Evolutionary conservation across 2,888 invertebrate genomes (phyloP), one percentile per base, ranked within the genome.

Genomic region (Cylindroiulus punctatus): DNA sequence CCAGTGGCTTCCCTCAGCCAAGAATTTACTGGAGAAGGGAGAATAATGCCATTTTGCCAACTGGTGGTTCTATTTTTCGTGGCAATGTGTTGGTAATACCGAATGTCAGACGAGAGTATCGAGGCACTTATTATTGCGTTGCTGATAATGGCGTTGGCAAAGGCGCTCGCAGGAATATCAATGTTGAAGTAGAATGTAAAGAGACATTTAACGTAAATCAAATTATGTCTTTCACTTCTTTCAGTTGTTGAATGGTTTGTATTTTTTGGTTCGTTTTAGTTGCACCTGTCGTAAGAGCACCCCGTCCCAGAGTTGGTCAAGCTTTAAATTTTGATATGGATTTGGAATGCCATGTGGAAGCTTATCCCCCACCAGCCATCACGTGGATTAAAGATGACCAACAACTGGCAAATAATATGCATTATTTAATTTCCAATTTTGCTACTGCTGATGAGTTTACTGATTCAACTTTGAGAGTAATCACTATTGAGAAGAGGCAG

Each of bases 261-360:
- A 4, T 42, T 82, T 82, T 42, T 36, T 3, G 17, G 32, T 82
- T 32, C n/a, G 19, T 36, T 30, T n/a, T 40, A 89, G 89, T 97
- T 89, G 93, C 96, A 0, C 97, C 97, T 0, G 96, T 96, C 0
- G 95, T 97, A 83, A 94, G 95, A 0, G 96, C 88, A 19, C 88
- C 88, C 17, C 92, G 95, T 30, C 97, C 97, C 0, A 93, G 97
- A 32, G 91, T 97, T 47, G 96, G 96, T 17, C 94, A 96, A 93
- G 97, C 97, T 0, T 91, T 97, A 14, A 97, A 97, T 90, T 97
- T 97, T 90, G 97, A 98, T 89, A 97, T 97, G 95, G 96, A 97
- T 89, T 91, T 98, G 88, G 97, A 98, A 90, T 98, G 98, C 90
- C 97, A 97, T 91, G 95, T 97, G 19, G 97, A 97, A 90, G 98